Conservation (phyloP, 2,113 vertebrate genomes). For the Ammodytes dubius region DNA sequence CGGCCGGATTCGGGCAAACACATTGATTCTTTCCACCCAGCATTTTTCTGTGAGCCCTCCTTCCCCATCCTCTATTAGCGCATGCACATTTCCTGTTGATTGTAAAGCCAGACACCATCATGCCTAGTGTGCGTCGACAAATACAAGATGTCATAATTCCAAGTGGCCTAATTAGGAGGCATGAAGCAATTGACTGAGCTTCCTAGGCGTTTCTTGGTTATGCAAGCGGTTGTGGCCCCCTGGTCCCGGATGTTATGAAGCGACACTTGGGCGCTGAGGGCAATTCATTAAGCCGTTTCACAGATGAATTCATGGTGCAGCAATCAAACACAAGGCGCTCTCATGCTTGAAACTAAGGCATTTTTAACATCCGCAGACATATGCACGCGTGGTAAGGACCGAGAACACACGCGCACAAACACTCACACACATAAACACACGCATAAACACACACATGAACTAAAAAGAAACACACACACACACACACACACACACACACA, state of each 20-base stretch:
- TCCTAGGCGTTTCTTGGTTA: constrained; percentile 54
- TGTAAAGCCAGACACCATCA: constrained; percentile 33
- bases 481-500: neutral
- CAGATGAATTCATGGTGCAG: constrained; percentile 66
- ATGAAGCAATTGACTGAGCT: constrained; percentile 48
- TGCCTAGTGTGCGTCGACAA: constrained; percentile 26
- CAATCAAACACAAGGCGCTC: constrained; percentile 44
- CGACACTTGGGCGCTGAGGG: constrained; percentile 53
- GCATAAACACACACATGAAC: no score
- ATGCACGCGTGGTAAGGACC: neutral
- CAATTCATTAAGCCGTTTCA: constrained; percentile 74
- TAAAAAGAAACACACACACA: neutral
- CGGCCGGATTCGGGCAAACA: constrained; percentile 37
- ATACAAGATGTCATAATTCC: constrained; percentile 60
- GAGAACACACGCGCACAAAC: neutral
- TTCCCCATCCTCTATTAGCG: neutral
- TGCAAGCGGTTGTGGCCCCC: constrained; percentile 63
- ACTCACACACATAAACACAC: no score
- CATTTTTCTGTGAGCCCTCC: neutral
- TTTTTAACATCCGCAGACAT: constrained; percentile 7
- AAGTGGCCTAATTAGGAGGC: constrained; percentile 55
- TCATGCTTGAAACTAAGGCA: constrained; percentile 46
- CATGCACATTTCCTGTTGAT: constrained; percentile 32
- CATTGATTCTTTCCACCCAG: neutral
- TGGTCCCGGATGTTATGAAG: constrained; percentile 69